Evolutionary conservation across 2,888 invertebrate species (phyloP).

Genomic region (Acrobasis suavella): DNA sequence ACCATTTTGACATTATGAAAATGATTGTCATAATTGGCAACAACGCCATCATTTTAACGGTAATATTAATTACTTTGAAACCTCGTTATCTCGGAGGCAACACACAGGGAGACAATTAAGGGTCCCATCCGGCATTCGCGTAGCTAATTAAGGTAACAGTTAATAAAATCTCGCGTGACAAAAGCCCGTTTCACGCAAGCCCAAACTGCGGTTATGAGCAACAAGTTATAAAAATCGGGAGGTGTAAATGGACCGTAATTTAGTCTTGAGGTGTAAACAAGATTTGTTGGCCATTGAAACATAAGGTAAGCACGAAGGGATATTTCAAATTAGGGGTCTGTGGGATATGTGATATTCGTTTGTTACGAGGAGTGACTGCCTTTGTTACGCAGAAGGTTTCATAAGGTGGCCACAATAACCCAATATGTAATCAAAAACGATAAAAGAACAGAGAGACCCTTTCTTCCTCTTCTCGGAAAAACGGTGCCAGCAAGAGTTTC

Average conservation of each 20-base stretch:
- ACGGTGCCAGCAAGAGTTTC: too few species aligned
- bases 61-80: constrained; percentile 15
- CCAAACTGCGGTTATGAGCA: constrained; percentile 48
- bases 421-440: too few species aligned
- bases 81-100: constrained; percentile 15
- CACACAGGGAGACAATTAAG: constrained; percentile 20
- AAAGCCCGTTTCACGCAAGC: constrained; percentile 54
- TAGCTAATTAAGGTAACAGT: constrained; percentile 36
- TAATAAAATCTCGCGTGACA: constrained; percentile 65
- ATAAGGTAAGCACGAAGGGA: neutral
- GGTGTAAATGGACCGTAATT: constrained; percentile 21
- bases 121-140: constrained; percentile 14
- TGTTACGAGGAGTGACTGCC: too few species aligned
- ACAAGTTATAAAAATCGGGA: constrained; percentile 42
- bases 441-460: too few species aligned
- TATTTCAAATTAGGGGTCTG: too few species aligned
- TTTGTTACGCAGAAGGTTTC: too few species aligned
- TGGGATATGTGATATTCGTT: too few species aligned
- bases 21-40: constrained; percentile 8
- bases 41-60: constrained; percentile 15
- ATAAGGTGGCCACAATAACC: too few species aligned
- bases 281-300: constrained; percentile 12
- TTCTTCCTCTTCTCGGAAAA: too few species aligned
- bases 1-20: constrained; percentile 11
- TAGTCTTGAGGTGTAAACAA: constrained; percentile 17